These are phyloP conservation scores for Ceratoteleas bidentatus DNA, from an alignment of 1,140 invertebrate genomes.

Conservation along the genomic window DNA sequence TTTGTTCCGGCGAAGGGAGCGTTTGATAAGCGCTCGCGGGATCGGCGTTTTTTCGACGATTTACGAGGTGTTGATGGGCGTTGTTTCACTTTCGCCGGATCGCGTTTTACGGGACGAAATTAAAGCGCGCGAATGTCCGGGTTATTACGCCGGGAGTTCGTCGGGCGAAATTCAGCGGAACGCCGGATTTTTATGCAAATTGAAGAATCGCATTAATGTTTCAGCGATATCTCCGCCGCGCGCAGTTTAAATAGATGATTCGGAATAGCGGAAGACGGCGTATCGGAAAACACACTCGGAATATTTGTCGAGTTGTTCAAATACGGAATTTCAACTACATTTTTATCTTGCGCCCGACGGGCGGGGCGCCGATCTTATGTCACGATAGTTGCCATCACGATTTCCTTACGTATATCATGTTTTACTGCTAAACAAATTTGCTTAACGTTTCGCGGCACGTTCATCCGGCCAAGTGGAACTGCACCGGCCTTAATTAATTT, in stretches of 20 bases:
- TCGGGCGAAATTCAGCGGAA: not conserved
- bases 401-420: not conserved
- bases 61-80: conserved; percentile 34
- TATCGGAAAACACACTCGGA: conserved; percentile 35
- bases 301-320: conserved; percentile 51
- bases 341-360: conserved; percentile 19
- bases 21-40: conserved; percentile 28
- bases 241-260: conserved; percentile 42
- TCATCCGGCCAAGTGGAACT: too few species aligned
- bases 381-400: not conserved
- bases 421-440: not conserved
- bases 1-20: conserved; percentile 47
- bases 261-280: conserved; percentile 35
- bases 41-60: conserved; percentile 24
- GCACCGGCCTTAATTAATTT: too few species aligned
- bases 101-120: too few species aligned
- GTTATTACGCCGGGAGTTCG: too few species aligned
- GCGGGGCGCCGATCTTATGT: conserved; percentile 10
- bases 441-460: too few species aligned
- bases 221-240: not conserved
- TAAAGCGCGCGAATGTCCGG: too few species aligned
- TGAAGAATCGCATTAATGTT: conserved; percentile 1
- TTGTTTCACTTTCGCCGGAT: not conserved
- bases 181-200: too few species aligned
- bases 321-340: conserved; percentile 40